phyloP scores from a whole-genome alignment of 1,140 invertebrate species.

The Zaprionus nigranus region DNA sequence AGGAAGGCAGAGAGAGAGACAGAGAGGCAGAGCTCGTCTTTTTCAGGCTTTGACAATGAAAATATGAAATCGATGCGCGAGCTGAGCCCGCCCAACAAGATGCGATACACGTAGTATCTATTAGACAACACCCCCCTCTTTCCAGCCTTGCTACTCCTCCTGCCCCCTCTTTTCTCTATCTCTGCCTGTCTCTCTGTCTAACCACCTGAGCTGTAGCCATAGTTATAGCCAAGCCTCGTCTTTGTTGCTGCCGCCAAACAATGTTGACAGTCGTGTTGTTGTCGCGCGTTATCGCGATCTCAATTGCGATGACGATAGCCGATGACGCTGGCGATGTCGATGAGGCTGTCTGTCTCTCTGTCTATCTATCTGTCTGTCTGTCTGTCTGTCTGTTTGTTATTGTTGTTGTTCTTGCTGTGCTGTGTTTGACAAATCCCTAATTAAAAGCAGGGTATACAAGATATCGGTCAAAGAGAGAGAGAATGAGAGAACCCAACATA shows the following conservation, averaged over 20 bases:
- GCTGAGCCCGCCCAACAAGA: not conserved
- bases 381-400: too few relatives aligned
- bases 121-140: not conserved
- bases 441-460: conserved; percentile 59
- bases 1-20: not conserved
- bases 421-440: conserved; percentile 70
- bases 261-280: conserved; percentile 57
- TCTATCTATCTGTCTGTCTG: conserved; percentile 32
- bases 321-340: conserved; percentile 33
- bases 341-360: conserved; percentile 55
- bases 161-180: not conserved
- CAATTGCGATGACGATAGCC: conserved; percentile 47
- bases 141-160: too few relatives aligned
- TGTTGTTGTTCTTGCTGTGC: conserved; percentile 7
- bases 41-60: conserved; percentile 71
- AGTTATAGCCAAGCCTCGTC: conserved; percentile 27
- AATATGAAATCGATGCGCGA: conserved; percentile 37
- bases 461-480: conserved; percentile 4
- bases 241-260: conserved; percentile 68
- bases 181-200: not conserved
- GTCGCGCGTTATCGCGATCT: conserved; percentile 59
- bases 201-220: conserved; percentile 15
- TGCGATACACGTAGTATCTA: not conserved
- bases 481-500: not conserved
- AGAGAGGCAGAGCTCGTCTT: not conserved